phyloP scores from a whole-genome alignment of 2,888 invertebrate species.

The Platerodrilus igneus region DNA sequence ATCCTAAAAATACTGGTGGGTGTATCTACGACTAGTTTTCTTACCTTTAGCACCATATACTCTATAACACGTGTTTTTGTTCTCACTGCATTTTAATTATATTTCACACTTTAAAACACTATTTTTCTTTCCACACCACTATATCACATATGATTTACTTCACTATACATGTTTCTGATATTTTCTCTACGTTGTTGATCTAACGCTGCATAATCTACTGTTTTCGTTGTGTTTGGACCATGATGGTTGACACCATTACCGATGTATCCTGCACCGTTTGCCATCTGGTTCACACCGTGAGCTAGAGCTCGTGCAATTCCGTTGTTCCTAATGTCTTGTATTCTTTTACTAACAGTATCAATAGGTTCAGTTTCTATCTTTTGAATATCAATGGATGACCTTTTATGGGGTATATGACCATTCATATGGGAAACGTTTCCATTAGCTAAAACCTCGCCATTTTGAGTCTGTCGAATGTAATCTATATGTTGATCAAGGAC shows the following conservation, averaged over 20 bases:
- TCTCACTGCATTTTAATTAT: no score
- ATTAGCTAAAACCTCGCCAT: slow-evolving; percentile 7
- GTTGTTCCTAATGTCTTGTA: slow-evolving; percentile 32
- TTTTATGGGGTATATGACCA: slow-evolving; percentile 31
- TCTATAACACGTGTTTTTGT: no score
- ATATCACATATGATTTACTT: slow-evolving; percentile 42
- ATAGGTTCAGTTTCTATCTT: slow-evolving; percentile 38
- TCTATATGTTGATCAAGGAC: slow-evolving; percentile 66
- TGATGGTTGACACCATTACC: slow-evolving; percentile 40
- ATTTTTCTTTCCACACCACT: no score
- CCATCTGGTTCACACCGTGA: slow-evolving; percentile 41
- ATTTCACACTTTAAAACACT: no score
- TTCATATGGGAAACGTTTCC: slow-evolving; percentile 26
- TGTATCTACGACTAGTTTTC: slow-evolving; percentile 12
- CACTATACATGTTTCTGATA: slow-evolving; percentile 37
- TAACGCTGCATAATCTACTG: slow-evolving; percentile 34
- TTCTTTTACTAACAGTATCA: slow-evolving; percentile 41
- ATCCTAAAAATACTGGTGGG: slow-evolving; percentile 18
- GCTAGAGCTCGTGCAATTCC: slow-evolving; percentile 30
- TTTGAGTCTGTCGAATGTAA: slow-evolving; percentile 48
- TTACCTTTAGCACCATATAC: slow-evolving; percentile 8
- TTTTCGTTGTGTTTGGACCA: slow-evolving; percentile 37
- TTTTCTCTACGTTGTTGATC: slow-evolving; percentile 33
- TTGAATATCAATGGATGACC: neutral
- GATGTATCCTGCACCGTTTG: slow-evolving; percentile 50